phyloP scores from a whole-genome alignment of 2,113 vertebrate species.

The Camarhynchus parvulus region DNA sequence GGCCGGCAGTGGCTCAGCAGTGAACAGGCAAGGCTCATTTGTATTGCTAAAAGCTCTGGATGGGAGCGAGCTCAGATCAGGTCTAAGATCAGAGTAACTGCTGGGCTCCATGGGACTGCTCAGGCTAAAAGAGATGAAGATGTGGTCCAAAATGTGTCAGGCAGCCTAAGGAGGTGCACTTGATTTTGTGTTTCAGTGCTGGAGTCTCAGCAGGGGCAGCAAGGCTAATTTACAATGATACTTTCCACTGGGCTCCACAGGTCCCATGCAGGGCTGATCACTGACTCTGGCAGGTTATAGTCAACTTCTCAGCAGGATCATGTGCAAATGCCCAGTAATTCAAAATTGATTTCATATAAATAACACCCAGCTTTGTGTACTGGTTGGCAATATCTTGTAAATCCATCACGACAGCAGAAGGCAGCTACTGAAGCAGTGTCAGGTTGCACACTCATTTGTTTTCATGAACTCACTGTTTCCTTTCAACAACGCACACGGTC shows the following conservation, averaged over 20 bases:
- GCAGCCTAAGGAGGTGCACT: background rate
- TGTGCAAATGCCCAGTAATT: conserved; percentile 20
- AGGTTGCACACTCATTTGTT: conserved; percentile 29
- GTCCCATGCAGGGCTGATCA: background rate
- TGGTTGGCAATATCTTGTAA: background rate
- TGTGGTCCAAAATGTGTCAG: background rate
- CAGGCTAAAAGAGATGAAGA: background rate
- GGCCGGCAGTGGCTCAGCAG: background rate
- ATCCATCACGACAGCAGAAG: background rate
- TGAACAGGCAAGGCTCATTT: background rate
- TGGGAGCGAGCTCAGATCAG: background rate
- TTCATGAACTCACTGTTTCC: conserved; percentile 18
- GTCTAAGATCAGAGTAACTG: background rate
- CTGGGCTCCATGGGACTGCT: background rate
- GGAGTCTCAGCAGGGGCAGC: background rate
- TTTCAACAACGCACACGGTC: background rate
- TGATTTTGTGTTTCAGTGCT: background rate
- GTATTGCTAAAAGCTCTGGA: background rate
- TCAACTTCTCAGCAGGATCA: background rate
- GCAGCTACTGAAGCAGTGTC: conserved; percentile 33
- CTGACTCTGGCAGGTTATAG: conserved; percentile 22
- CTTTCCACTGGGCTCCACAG: background rate
- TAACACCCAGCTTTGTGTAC: background rate
- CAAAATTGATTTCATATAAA: background rate
- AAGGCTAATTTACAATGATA: background rate